Evolutionary conservation across 2,888 invertebrate genomes (phyloP), one percentile per base, ranked within the genome.

Genomic region (Cephonodes hylas): DNA sequence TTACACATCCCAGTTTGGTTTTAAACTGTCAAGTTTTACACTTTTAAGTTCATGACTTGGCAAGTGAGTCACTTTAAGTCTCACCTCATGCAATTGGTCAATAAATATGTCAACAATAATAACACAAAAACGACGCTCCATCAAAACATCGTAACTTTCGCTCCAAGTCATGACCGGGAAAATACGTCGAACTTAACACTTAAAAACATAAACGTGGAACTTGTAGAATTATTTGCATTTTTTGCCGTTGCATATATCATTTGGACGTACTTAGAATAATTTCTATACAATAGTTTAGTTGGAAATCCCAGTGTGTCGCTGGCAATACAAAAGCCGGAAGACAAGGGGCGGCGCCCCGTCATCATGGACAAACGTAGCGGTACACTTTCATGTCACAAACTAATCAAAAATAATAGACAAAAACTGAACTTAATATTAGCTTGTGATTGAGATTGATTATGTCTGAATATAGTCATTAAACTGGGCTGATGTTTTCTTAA

Each of bases 281-380:
- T 64, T 60, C 59, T 46, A 42, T 64, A 71, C 58, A 63, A 64
- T 64, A 38, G 61, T 58, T 61, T 64, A 45, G 46, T 42, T 58
- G 63, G 65, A 66, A 65, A 69, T 64, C 58, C 56, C 46, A 62
- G 61, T 44, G 10, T 23, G 31, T 8, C 18, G 57, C 34, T 38
- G 34, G 34, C 31, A 60, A 66, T 46, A 74, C 71, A 74, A 75
- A 74, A 73, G 77, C 75, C 78, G 79, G 79, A 81, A 79, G 75
- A 72, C 73, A 68, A 25, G 64, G 66, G 72, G 70, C 71, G 71
- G 58, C 53, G 66, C 64, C 59, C 65, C 42, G 46, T 64, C 66
- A 65, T 65, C 69, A 65, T 64, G 68, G 63, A 56, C 59, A 59
- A 59, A 59, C 34, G 38, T 60, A 63, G 61, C 65, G 65, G 64